phyloP scores from a whole-genome alignment of 2,888 invertebrate genomes.

The Xanthia togata region DNA sequence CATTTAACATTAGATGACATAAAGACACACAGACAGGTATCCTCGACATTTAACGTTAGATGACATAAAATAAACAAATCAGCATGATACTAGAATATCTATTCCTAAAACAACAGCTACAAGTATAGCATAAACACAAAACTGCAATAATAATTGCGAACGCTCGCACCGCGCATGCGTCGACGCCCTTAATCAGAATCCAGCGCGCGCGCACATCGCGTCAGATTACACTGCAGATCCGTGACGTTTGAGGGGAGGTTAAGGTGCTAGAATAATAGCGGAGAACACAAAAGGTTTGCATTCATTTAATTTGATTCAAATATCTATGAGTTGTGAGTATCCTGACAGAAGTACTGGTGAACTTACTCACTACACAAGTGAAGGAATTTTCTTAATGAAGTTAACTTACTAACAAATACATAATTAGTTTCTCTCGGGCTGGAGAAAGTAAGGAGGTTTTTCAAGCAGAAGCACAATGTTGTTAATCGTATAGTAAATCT shows the following conservation, averaged over 20 bases:
- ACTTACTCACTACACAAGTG: not conserved
- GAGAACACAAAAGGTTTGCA: not conserved
- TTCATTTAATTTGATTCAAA: not conserved
- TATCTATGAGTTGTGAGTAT: not conserved
- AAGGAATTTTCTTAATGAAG: not conserved
- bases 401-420: not conserved
- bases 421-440: not conserved
- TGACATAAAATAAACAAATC: slow-evolving; percentile 9
- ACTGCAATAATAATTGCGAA: slow-evolving; percentile 60
- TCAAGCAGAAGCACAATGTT: not conserved
- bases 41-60: not conserved
- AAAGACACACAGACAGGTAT: too few relatives aligned
- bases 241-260: slow-evolving; percentile 60
- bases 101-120: slow-evolving; percentile 30
- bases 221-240: slow-evolving; percentile 74
- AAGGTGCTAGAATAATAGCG: slow-evolving; percentile 31
- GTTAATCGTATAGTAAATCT: too few relatives aligned
- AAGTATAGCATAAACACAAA: slow-evolving; percentile 48
- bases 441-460: not conserved
- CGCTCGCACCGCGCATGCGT: slow-evolving; percentile 66
- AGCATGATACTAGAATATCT: not conserved
- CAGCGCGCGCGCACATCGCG: slow-evolving; percentile 75
- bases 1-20: not conserved
- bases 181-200: slow-evolving; percentile 78
- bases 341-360: not conserved